Base-by-base conservation (phyloP, 2,888 invertebrate genomes). In the Galerucella pusilla region DNA sequence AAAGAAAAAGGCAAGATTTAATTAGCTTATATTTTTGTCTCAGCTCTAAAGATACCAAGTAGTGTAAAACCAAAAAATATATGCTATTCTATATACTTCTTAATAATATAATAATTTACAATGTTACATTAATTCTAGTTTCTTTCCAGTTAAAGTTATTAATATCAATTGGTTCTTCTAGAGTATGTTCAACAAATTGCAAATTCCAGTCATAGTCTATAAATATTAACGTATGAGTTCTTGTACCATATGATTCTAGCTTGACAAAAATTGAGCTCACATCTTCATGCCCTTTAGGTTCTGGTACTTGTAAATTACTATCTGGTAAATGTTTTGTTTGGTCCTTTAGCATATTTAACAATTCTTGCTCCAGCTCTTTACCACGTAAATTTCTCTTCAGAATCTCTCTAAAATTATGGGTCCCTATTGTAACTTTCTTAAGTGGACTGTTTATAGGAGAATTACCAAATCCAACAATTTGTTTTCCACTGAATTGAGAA, bases 381-480 rank as follows among this genome's bases (percentile, higher is more conserved):
- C 90, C 86, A 3, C 80, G 63, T 0, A 79, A 86, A 11, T 80
- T 81, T 79, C 88, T 85, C 0, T 83, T 81, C 6, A 94, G 88
- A 45, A 94, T 91, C 57, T 90, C 87, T 79, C 88, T 84, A 79
- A 96, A 91, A 71, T 87, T 87, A 14, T 88, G 81, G 75, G 87
- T 90, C 0, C 95, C 95, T 66, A 88, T 88, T 64, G 87, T 85
- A 0, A 94, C 94, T 87, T 96, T 96, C 78, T 89, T 89, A 67
- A 94, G 90, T 0, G 95, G 94, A 1, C 81, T 83, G 5, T 90
- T 87, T 0, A 92, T 90, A 0, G 91, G 85, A 82, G 92, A 92
- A 83, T 96, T 96, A 0, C 95, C 92, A 84, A 95, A 93, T 0
- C 92, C 94, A 72, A 92, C 84, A 68, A 89, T 85, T 63, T 90